Conservation (phyloP, 2,797 vertebrate genomes). For the Vireo griseus region DNA sequence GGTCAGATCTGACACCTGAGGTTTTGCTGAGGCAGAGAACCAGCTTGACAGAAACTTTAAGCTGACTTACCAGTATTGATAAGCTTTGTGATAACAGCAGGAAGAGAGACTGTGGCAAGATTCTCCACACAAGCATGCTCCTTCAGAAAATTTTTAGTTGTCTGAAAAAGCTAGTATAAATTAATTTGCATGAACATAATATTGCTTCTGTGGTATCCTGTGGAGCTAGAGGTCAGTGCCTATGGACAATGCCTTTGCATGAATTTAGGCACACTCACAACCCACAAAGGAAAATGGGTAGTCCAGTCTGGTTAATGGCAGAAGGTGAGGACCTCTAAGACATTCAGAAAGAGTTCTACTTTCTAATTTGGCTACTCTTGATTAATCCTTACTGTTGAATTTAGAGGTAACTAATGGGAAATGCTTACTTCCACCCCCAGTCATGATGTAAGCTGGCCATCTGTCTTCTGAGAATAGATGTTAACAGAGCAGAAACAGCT, state of each 20-base stretch:
- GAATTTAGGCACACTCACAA: background rate
- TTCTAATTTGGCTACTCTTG: background rate
- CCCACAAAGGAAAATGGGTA: background rate
- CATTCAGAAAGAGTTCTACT: background rate
- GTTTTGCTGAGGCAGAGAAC: background rate
- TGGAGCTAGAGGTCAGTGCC: background rate
- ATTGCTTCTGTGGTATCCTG: background rate
- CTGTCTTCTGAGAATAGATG: background rate
- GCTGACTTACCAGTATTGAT: background rate
- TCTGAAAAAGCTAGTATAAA: background rate
- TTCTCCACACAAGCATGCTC: background rate
- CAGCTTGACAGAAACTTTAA: background rate
- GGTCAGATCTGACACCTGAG: background rate
- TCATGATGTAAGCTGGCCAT: background rate
- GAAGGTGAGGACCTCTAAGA: background rate
- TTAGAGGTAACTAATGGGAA: background rate
- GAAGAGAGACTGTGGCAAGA: background rate
- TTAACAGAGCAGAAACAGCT: background rate
- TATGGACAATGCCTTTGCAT: background rate
- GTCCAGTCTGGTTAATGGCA: background rate
- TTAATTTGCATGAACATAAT: background rate
- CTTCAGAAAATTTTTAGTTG: background rate
- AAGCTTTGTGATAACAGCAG: background rate
- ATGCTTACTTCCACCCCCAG: background rate
- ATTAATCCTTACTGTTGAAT: background rate